phyloP scores from a whole-genome alignment of 2,888 invertebrate species.

The Chelonus formosanus region DNA sequence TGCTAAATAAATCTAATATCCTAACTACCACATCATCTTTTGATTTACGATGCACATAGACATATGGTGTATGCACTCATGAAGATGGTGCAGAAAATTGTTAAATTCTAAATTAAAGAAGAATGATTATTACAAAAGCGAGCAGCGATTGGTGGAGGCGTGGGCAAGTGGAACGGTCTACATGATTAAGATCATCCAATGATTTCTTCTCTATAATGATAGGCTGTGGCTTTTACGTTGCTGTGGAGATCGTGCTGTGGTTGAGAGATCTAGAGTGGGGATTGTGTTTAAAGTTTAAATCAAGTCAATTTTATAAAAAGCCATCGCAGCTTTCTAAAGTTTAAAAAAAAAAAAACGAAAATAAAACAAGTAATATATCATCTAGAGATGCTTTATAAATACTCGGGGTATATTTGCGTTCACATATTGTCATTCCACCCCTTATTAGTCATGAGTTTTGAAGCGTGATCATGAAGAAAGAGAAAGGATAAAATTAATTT shows the following conservation, averaged over 20 bases:
- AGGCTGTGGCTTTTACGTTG: constrained; percentile 53
- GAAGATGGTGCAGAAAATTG: background rate
- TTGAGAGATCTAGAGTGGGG: constrained; percentile 24
- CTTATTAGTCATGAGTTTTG: constrained; percentile 3
- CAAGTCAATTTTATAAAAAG: too few species aligned
- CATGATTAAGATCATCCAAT: constrained; percentile 66
- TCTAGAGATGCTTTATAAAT: background rate
- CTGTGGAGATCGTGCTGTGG: constrained; percentile 41
- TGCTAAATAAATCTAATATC: too few species aligned
- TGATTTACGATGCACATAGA: too few species aligned
- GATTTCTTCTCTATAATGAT: constrained; percentile 66
- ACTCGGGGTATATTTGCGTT: constrained; percentile 12
- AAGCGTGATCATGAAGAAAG: background rate
- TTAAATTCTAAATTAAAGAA: constrained; percentile 17
- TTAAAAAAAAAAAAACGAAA: constrained; percentile 21
- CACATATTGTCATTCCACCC: constrained; percentile 29
- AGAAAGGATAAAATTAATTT: constrained; percentile 28
- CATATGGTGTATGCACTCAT: too few species aligned
- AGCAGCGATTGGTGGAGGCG: constrained; percentile 58
- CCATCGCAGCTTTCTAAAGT: background rate
- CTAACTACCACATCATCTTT: too few species aligned
- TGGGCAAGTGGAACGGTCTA: constrained; percentile 60
- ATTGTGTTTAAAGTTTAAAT: background rate
- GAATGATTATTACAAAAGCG: constrained; percentile 59
- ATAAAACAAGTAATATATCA: background rate